These are phyloP conservation scores for Corydoras sp. DNA, from an alignment of 2,113 vertebrate species.

Conservation along the genomic window DNA sequence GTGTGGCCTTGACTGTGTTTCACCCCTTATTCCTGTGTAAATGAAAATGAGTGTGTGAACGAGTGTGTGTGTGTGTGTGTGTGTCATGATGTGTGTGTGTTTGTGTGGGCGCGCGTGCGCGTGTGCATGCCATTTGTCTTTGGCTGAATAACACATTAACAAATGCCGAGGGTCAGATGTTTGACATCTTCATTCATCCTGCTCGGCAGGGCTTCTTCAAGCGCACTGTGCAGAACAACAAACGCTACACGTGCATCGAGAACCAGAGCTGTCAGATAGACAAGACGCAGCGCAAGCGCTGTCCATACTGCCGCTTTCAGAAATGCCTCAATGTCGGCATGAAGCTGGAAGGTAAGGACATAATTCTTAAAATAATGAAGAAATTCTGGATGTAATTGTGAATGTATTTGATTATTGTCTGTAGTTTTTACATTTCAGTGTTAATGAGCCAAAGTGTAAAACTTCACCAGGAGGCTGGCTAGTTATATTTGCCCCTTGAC, in stretches of 20 bases:
- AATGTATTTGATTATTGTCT: too few relatives aligned
- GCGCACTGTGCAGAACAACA: conserved; percentile 98
- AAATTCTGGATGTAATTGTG: too few relatives aligned
- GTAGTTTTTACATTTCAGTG: too few relatives aligned
- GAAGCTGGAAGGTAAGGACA: conserved; percentile 92
- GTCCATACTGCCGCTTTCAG: conserved; percentile 97
- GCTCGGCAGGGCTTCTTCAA: conserved; percentile 96
- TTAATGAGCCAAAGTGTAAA: too few relatives aligned
- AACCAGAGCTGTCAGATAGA: conserved; percentile 99
- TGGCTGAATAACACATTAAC: conserved; percentile 62
- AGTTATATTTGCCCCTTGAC: too few relatives aligned
- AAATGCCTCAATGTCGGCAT: conserved; percentile 98
- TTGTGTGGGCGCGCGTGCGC: conserved; percentile 37
- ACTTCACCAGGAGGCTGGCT: too few relatives aligned
- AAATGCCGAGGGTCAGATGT: conserved; percentile 48
- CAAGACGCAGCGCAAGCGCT: conserved; percentile 97
- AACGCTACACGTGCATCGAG: conserved; percentile 99
- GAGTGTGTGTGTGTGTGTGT: conserved; percentile 12
- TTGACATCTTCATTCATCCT: conserved; percentile 73
- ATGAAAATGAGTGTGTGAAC: conserved; percentile 26
- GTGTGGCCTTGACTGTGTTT: conserved; percentile 42
- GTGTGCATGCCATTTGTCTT: conserved; percentile 55
- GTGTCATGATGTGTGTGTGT: conserved; percentile 26
- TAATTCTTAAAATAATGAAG: not conserved
- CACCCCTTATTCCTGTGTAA: conserved; percentile 30